A percentile compares a stretch with the other conserved stretches of the same genome.
phyloP scores from a whole-genome alignment of 2,888 invertebrate species.

The Agrenia bidenticulata region DNA sequence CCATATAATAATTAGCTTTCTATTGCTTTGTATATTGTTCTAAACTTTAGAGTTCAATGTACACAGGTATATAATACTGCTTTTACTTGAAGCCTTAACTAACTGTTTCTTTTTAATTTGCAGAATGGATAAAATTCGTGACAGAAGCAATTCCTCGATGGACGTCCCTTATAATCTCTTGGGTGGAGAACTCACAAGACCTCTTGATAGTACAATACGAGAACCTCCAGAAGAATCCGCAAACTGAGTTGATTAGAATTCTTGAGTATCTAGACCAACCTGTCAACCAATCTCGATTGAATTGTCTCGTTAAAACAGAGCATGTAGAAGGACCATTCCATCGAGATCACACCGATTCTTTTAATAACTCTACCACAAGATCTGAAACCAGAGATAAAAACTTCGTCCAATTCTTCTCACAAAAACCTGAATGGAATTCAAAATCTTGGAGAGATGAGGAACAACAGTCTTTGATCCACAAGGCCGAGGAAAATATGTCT shows the following conservation, averaged over 20 bases:
- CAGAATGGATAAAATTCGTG: conserved; percentile 49
- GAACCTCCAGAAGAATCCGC: conserved; percentile 53
- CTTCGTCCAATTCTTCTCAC: neutral
- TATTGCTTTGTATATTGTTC: too few relatives aligned
- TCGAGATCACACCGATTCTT: conserved; percentile 20
- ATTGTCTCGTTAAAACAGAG: conserved; percentile 52
- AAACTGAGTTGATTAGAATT: conserved; percentile 50
- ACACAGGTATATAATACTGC: too few relatives aligned
- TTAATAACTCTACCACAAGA: neutral
- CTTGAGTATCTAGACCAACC: conserved; percentile 53
- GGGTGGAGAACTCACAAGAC: conserved; percentile 51
- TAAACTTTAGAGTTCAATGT: too few relatives aligned
- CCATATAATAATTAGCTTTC: too few relatives aligned
- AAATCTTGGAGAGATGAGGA: conserved; percentile 12
- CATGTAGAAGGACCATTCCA: conserved; percentile 54
- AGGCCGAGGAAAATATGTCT: conserved; percentile 6
- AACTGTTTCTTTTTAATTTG: neutral
- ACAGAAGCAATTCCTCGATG: conserved; percentile 34
- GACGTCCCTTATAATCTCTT: conserved; percentile 47
- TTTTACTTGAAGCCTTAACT: neutral
- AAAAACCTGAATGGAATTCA: conserved; percentile 16
- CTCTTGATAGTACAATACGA: conserved; percentile 55
- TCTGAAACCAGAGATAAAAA: neutral
- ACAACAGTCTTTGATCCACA: too few relatives aligned
- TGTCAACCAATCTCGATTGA: conserved; percentile 52